A percentile compares a stretch with the other conserved stretches of the same genome.
These are phyloP conservation scores for Pogonus chalceus DNA, from an alignment of 1,140 invertebrate genomes.

Conservation along the genomic window DNA sequence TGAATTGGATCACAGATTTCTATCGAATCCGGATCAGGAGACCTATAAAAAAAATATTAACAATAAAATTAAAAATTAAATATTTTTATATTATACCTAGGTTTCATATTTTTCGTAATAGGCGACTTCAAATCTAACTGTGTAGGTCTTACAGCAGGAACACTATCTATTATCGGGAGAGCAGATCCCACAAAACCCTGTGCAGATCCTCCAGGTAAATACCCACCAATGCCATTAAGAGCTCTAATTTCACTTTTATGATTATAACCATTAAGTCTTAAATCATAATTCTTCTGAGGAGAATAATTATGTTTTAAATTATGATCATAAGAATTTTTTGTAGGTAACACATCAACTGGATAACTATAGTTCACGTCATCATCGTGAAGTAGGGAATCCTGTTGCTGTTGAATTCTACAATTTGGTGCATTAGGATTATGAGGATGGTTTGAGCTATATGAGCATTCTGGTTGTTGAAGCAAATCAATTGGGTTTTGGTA, in stretches of 20 bases:
- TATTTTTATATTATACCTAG: no score
- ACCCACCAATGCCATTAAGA: not conserved
- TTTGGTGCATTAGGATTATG: not conserved
- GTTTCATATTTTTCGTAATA: not conserved
- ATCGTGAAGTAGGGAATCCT: constrained; percentile 12
- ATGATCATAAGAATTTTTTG: constrained; percentile 9
- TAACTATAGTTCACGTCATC: constrained; percentile 33
- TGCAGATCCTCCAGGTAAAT: not conserved
- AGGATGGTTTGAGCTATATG: constrained; percentile 3
- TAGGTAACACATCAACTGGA: constrained; percentile 28
- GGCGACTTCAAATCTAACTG: constrained; percentile 29
- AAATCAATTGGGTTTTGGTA: constrained; percentile 33
- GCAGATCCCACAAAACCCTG: not conserved
- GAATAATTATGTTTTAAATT: constrained; percentile 18
- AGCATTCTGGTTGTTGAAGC: constrained; percentile 16
- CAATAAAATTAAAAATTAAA: no score
- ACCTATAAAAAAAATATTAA: no score
- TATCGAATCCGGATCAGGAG: not conserved
- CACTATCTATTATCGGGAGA: constrained; percentile 10
- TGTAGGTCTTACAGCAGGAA: constrained; percentile 25
- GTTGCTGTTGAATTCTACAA: not conserved
- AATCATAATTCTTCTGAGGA: constrained; percentile 19
- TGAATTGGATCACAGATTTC: not conserved
- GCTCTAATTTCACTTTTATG: constrained; percentile 11
- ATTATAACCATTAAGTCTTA: constrained; percentile 1